Evolutionary conservation across 2,797 vertebrate genomes (phyloP).

Genomic region (Oreortyx pictus): DNA sequence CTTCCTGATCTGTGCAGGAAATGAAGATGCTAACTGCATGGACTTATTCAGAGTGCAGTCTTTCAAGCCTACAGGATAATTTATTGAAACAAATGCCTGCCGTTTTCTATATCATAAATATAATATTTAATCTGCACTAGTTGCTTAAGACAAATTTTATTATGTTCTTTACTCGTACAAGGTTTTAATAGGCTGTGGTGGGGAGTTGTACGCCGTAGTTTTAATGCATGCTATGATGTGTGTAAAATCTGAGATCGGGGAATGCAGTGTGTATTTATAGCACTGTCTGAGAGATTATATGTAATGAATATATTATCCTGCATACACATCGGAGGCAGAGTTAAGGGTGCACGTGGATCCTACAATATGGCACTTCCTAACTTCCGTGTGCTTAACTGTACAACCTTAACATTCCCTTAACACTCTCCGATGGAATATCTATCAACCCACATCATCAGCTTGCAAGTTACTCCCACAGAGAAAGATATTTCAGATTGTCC

Average conservation of each 20-base stretch:
- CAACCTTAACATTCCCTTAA: slow-evolving; percentile 56
- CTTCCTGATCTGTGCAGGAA: neutral
- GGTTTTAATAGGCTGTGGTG: slow-evolving; percentile 44
- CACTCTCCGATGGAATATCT: slow-evolving; percentile 29
- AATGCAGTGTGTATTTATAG: slow-evolving; percentile 44
- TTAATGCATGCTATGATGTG: slow-evolving; percentile 35
- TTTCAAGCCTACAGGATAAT: slow-evolving; percentile 3
- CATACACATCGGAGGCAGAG: slow-evolving; percentile 1
- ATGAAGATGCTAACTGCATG: neutral
- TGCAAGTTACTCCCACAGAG: slow-evolving; percentile 61
- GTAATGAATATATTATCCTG: slow-evolving; percentile 36
- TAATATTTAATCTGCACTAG: slow-evolving; percentile 21
- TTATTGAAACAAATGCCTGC: slow-evolving; percentile 18
- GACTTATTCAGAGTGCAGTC: neutral
- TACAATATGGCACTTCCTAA: neutral
- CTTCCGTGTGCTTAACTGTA: neutral
- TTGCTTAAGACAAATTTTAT: slow-evolving; percentile 30
- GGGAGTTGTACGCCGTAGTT: neutral
- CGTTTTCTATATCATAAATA: neutral
- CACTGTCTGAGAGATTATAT: slow-evolving; percentile 40
- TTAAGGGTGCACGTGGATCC: slow-evolving; percentile 26
- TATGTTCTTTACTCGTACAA: neutral
- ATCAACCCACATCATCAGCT: slow-evolving; percentile 58
- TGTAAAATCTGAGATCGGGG: slow-evolving; percentile 43
- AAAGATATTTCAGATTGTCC: slow-evolving; percentile 60